phyloP scores from a whole-genome alignment of 2,888 invertebrate species.

The Sesamia inferens region DNA sequence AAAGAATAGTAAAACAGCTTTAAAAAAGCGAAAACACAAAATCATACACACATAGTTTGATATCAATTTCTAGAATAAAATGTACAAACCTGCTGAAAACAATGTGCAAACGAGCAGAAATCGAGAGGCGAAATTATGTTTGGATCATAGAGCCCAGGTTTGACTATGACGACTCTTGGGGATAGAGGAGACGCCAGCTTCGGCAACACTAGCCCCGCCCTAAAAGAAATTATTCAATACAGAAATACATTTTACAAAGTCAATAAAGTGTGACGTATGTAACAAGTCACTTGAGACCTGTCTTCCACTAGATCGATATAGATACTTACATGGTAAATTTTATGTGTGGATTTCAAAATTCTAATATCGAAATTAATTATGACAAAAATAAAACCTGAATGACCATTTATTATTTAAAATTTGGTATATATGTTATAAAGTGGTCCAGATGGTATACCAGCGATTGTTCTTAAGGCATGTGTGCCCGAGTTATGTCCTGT shows the following conservation, averaged over 20 bases:
- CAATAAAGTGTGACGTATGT: neutral
- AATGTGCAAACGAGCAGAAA: constrained; percentile 36
- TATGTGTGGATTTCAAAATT: neutral
- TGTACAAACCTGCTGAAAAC: constrained; percentile 44
- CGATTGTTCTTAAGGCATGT: no score
- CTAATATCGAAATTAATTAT: neutral
- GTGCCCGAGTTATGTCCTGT: no score
- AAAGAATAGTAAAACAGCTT: neutral
- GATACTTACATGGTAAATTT: neutral
- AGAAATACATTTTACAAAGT: neutral
- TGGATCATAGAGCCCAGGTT: constrained; percentile 47
- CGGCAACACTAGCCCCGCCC: constrained; percentile 35
- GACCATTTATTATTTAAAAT: neutral
- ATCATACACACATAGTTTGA: neutral
- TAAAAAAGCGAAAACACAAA: neutral
- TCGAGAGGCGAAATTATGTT: constrained; percentile 24
- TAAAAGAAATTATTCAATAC: constrained; percentile 8
- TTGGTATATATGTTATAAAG: neutral
- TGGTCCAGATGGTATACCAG: no score
- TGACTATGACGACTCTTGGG: constrained; percentile 37
- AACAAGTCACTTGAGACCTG: neutral
- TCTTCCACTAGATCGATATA: no score
- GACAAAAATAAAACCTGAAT: neutral
- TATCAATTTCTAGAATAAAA: neutral
- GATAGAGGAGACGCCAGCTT: constrained; percentile 39